Percentiles rank a stretch among this genome's conserved stretches.
phyloP scores from a whole-genome alignment of 2,797 vertebrate genomes.

The Arrhamphus sclerolepis region DNA sequence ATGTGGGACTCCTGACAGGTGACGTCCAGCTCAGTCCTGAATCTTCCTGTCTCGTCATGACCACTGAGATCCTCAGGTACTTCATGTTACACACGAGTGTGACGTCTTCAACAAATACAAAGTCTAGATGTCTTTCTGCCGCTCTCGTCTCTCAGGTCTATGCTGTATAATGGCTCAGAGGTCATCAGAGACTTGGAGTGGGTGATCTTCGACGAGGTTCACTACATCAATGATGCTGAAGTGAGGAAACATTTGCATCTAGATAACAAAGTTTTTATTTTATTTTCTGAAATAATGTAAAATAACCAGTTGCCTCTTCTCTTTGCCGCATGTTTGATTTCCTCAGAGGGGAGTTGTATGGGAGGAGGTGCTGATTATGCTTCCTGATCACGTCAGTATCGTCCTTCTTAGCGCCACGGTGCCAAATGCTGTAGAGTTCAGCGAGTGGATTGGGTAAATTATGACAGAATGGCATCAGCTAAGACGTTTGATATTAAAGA shows the following conservation, averaged over 20 bases:
- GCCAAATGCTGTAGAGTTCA: conserved; percentile 92
- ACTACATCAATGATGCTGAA: conserved; percentile 94
- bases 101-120: neutral
- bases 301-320: neutral
- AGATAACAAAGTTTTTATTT: neutral
- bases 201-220: conserved; percentile 96
- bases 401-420: conserved; percentile 93
- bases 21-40: conserved; percentile 91
- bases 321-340: conserved; percentile 5
- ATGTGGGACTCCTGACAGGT: conserved; percentile 91
- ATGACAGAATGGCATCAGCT: neutral
- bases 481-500: too few species aligned
- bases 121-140: neutral
- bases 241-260: conserved; percentile 58
- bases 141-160: conserved; percentile 80
- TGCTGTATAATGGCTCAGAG: conserved; percentile 94
- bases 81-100: neutral
- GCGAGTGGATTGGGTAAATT: conserved; percentile 93
- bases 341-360: conserved; percentile 91
- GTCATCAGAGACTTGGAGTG: conserved; percentile 93
- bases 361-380: conserved; percentile 96
- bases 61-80: conserved; percentile 93
- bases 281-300: neutral
- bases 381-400: conserved; percentile 92
- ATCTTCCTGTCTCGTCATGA: conserved; percentile 94